A percentile compares a stretch with the other conserved stretches of the same genome.
These are phyloP conservation scores for Irena cyanogastra DNA, from an alignment of 2,113 vertebrate species.

Conservation along the genomic window DNA sequence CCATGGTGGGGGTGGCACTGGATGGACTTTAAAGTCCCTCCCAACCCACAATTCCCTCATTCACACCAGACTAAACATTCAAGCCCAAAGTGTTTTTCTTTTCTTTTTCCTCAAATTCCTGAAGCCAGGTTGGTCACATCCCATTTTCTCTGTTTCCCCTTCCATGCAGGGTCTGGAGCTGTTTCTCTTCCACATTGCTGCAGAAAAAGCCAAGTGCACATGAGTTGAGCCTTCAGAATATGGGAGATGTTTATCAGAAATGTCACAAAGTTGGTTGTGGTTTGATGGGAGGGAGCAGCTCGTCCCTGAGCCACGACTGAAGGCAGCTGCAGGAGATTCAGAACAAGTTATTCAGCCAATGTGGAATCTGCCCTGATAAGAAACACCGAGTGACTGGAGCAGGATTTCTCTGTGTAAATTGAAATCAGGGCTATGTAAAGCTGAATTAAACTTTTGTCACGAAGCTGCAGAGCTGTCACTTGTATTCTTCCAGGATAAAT, in stretches of 20 bases:
- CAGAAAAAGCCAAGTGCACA: neutral
- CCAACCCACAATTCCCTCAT: neutral
- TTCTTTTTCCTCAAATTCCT: neutral
- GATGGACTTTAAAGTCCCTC: accelerated
- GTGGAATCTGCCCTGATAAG: neutral
- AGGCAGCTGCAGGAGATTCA: neutral
- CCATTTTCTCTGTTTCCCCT: neutral
- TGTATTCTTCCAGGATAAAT: neutral
- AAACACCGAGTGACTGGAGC: neutral
- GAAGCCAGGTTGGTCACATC: neutral
- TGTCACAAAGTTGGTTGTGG: accelerated
- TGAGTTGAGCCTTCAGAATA: neutral
- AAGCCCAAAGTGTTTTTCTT: neutral
- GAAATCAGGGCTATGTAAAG: neutral
- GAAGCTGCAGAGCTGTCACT: neutral
- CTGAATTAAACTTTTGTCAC: neutral
- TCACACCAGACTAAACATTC: neutral
- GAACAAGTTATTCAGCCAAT: neutral
- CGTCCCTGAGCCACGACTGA: neutral
- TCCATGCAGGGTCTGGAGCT: neutral
- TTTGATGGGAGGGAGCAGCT: neutral
- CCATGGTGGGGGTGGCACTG: neutral
- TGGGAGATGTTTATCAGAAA: neutral
- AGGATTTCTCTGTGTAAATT: constrained; percentile 1
- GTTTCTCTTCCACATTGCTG: neutral